Evolutionary conservation across 2,113 vertebrate genomes (phyloP).

Genomic region (Girardinichthys multiradiatus): DNA sequence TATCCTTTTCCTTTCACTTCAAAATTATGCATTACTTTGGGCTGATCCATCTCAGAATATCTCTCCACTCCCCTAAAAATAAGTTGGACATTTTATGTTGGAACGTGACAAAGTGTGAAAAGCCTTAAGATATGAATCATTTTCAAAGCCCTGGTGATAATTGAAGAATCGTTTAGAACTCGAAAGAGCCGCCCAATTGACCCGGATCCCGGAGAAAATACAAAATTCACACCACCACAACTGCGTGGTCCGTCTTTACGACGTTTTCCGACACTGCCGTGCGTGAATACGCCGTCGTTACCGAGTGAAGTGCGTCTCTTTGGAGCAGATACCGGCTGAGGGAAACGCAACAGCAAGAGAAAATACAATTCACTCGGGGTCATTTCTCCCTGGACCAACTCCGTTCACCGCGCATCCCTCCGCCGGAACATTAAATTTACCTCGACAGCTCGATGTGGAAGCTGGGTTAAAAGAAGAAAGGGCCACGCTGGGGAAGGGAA

Average conservation of each 20-base stretch:
- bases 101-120: no score
- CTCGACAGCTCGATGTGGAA: conserved; percentile 70
- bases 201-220: background rate
- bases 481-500: conserved; percentile 77
- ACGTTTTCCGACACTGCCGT: conserved; percentile 83
- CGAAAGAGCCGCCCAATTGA: background rate
- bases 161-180: background rate
- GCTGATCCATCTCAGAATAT: no score
- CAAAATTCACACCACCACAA: background rate
- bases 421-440: conserved; percentile 6
- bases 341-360: conserved; percentile 76
- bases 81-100: no score
- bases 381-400: conserved; percentile 28
- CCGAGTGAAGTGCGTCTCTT: conserved; percentile 76
- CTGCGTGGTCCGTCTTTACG: conserved; percentile 53
- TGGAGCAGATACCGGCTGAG: conserved; percentile 82
- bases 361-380: conserved; percentile 44
- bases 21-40: no score
- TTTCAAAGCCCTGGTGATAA: no score
- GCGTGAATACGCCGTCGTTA: conserved; percentile 66
- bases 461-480: conserved; percentile 57
- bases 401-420: conserved; percentile 26
- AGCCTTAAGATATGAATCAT: no score
- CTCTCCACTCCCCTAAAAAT: no score
- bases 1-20: no score